Base-by-base conservation (phyloP, 2,113 vertebrate species). In the Bufo bufo region DNA sequence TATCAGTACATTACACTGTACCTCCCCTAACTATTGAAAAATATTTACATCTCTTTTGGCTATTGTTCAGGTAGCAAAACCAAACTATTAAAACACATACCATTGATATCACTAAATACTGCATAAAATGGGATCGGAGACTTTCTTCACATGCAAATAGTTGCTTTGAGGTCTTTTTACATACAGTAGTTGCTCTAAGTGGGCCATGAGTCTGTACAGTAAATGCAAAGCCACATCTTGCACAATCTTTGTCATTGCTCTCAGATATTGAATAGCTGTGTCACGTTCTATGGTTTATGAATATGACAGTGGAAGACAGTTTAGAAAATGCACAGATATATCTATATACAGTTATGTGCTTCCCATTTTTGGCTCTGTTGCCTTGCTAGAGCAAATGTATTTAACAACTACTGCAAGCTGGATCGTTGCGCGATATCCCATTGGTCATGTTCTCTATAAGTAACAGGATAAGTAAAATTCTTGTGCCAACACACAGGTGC, bases 101-200 rank as follows among this genome's bases (percentile, higher is more conserved):
- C 93, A 94, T 93, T 94, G 92, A 94, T 95, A 95, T 92, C 94
- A 95, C 93, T 94, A 95, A 95, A 95, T 93, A 93, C 94, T 94
- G 95, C 94, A 95, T 91, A 94, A 95, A 94, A 91, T 93, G 92
- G 92, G 92, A 95, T 93, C 93, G 93, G 91, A 94, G 94, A 93
- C 90, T 93, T 94, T 94, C 94, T 95, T 96, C 95, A 95, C 97
- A 97, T 97, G 97, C 96, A 96, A 94, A 93, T 94, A 92, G 91
- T 91, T 94, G 92, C 88, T 58, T 83, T 85, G 45, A 75, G 0
- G 54, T 89, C 87, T 90, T 93, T 92, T 93, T 95, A 95, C 95
- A 96, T 92, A 91, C 87, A 89, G 87, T 89, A 89, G 92, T 93
- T 93, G 93, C 89, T 93, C 93, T 88, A 90, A 75, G 45, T 82